Percentiles rank a stretch among this genome's conserved stretches.
Conservation (phyloP, 2,888 invertebrate species). For the Nephrotoma guestfalica region DNA sequence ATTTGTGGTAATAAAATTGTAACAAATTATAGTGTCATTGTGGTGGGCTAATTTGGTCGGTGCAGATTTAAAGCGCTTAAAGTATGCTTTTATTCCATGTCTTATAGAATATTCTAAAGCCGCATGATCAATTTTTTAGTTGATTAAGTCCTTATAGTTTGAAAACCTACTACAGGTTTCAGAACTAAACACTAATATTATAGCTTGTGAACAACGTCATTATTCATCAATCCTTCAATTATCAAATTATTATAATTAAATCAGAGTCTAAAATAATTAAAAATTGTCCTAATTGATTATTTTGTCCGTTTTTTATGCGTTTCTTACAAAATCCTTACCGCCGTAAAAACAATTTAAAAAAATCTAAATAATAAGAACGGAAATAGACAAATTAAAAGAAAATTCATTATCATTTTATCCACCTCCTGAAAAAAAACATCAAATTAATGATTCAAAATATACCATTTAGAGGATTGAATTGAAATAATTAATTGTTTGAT, state of each 20-base stretch:
- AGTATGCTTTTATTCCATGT: too few relatives aligned
- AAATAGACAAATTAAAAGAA: background rate
- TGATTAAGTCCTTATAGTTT: too few relatives aligned
- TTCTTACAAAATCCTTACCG: background rate
- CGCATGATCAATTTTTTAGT: too few relatives aligned
- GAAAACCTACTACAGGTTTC: too few relatives aligned
- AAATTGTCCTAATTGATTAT: background rate
- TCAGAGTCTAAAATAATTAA: background rate
- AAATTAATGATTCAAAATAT: background rate
- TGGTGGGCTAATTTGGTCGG: too few relatives aligned
- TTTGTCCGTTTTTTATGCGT: background rate
- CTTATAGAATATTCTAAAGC: too few relatives aligned
- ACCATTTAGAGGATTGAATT: background rate
- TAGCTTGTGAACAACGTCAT: background rate
- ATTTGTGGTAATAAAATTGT: too few relatives aligned
- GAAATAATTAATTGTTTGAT: background rate
- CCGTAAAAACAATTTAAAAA: background rate
- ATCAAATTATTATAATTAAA: background rate
- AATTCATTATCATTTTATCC: background rate
- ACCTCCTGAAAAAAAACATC: background rate
- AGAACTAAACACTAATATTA: background rate
- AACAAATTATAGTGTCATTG: too few relatives aligned
- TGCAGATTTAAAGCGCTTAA: too few relatives aligned
- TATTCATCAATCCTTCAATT: background rate
- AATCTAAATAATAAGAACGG: background rate